Conservation (phyloP, 2,888 invertebrate species). For the Melinopterus prodromus region DNA sequence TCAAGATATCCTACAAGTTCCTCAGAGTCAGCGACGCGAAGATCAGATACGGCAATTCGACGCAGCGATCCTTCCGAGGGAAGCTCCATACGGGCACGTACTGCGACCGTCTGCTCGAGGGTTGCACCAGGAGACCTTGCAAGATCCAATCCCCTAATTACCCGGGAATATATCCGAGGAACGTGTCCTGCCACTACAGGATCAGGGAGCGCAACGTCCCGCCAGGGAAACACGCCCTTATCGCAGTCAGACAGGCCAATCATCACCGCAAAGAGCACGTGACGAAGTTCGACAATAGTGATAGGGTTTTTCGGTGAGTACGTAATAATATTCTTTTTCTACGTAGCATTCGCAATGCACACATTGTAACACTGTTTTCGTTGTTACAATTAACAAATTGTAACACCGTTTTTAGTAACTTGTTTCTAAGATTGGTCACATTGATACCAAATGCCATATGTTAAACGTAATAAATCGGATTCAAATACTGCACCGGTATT, state of each 20-base stretch:
- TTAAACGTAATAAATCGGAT: too few relatives aligned
- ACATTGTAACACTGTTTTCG: too few relatives aligned
- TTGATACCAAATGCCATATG: too few relatives aligned
- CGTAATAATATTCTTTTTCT: too few relatives aligned
- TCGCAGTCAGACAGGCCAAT: slow-evolving; percentile 79
- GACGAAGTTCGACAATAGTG: slow-evolving; percentile 78
- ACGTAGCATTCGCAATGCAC: too few relatives aligned
- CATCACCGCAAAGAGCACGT: slow-evolving; percentile 82
- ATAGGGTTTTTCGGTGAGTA: slow-evolving; percentile 76
- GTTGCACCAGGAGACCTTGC: slow-evolving; percentile 71
- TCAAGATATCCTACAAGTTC: slow-evolving; percentile 86
- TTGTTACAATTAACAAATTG: too few relatives aligned
- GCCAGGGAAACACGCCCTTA: slow-evolving; percentile 76
- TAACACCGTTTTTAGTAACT: too few relatives aligned
- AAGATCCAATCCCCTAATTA: slow-evolving; percentile 90
- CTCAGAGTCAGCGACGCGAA: slow-evolving; percentile 78
- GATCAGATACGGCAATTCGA: slow-evolving; percentile 79
- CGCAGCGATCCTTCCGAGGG: slow-evolving; percentile 77
- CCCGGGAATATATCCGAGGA: slow-evolving; percentile 88
- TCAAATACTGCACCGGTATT: too few relatives aligned
- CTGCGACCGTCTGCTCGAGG: slow-evolving; percentile 82
- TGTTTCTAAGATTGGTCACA: too few relatives aligned
- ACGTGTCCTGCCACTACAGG: slow-evolving; percentile 70
- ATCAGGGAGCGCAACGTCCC: slow-evolving; percentile 64
- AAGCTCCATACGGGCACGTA: slow-evolving; percentile 78